These are phyloP conservation scores for Dicyrtoma fusca DNA, from an alignment of 2,888 invertebrate genomes.

Conservation along the genomic window DNA sequence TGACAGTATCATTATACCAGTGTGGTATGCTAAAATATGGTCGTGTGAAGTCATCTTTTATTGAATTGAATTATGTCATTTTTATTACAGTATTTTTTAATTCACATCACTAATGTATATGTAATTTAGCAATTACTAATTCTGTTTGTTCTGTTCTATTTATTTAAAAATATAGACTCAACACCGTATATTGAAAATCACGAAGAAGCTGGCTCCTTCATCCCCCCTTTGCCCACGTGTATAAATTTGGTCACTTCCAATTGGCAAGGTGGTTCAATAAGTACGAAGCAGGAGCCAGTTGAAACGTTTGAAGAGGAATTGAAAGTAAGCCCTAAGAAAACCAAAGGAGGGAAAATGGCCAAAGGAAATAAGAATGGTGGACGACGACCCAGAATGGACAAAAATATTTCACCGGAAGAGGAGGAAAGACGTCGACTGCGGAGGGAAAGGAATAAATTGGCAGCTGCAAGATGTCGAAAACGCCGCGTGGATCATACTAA, in stretches of 20 bases:
- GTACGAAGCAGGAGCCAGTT: slow-evolving; percentile 20
- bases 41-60: too few species aligned
- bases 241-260: slow-evolving; percentile 43
- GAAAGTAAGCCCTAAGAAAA: slow-evolving; percentile 11
- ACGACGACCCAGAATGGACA: slow-evolving; percentile 39
- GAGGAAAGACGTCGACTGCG: slow-evolving; percentile 84
- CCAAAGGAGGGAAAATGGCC: slow-evolving; percentile 24
- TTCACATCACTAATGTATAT: neutral
- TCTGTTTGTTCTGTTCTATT: neutral
- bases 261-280: slow-evolving; percentile 50
- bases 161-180: slow-evolving; percentile 23
- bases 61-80: too few species aligned
- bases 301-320: slow-evolving; percentile 19
- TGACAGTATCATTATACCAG: too few species aligned
- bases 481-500: slow-evolving; percentile 95
- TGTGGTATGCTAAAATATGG: too few species aligned
- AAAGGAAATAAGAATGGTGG: slow-evolving; percentile 42
- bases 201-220: slow-evolving; percentile 37
- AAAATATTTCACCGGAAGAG: slow-evolving; percentile 78
- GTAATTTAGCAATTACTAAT: neutral
- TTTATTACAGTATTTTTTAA: too few species aligned
- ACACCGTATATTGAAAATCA: slow-evolving; percentile 36
- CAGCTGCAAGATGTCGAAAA: slow-evolving; percentile 95
- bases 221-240: slow-evolving; percentile 40
- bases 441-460: slow-evolving; percentile 93